Evolutionary conservation across 2,113 vertebrate genomes (phyloP), one percentile per base, ranked within the genome.

Genomic region (Gallinago jamesoni): DNA sequence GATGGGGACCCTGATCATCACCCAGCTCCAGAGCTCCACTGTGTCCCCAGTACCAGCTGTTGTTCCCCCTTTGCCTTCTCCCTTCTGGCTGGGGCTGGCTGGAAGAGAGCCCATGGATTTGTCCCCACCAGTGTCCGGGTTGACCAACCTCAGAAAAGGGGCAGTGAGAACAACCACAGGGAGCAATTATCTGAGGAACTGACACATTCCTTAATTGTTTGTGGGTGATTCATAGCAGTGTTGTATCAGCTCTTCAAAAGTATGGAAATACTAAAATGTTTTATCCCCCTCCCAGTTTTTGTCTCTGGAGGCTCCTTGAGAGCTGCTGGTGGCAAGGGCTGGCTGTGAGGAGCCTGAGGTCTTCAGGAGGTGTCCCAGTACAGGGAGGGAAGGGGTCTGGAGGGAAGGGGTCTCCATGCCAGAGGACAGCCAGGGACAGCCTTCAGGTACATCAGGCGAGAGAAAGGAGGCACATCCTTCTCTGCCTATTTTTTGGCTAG

Each of bases 81-180:
- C 23, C 13, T 14, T 59, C 66, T 43, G 60, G 24, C 56, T 10
- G 8, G 22, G 21, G 28, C 41, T 70, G 21, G 28, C 41, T 70
- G 39, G 45, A 77, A 47, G 43, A 60, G 30, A 66, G 18, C 56
- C 50, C 9, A 1, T 1, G 2, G 12, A 45, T 82, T 60, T 3
- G 0, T 56, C 50, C 25, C 25, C 33, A 23, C 22, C 0, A 0
- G 7, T 25, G 9, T n/a, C 48, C 1, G 0, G 2, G 5, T 14
- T 62, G 57, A 25, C 10, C 6, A 2, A 9, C 30, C 39, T 60
- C 33, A 5, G 31, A 48, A 68, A 68, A 43, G 20, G 63, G 41
- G 37, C 60, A 69, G 20, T 31, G 70, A 70, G 68, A 78, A 16
- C 35, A 30, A 31, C 18, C 47, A 12, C 0, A 6, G 35, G 17